phyloP scores from a whole-genome alignment of 2,888 invertebrate genomes.

The Xestia rhomboidea region DNA sequence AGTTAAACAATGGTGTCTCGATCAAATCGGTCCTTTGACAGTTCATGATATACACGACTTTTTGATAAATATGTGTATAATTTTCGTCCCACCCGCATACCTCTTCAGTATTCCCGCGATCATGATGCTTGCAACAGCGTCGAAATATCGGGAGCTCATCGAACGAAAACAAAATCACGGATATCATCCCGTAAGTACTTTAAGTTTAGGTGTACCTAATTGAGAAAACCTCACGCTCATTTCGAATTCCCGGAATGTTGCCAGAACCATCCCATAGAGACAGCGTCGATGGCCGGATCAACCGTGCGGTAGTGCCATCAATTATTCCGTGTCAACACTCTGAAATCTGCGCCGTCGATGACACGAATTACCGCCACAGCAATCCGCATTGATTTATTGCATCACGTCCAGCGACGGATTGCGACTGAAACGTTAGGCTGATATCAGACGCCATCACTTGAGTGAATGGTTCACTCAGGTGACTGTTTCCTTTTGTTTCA shows the following conservation, averaged over 20 bases:
- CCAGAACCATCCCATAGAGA: neutral
- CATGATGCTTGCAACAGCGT: too few species aligned
- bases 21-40: too few species aligned
- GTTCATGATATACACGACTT: too few species aligned
- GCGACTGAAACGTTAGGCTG: neutral
- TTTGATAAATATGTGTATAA: neutral
- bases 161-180: too few species aligned
- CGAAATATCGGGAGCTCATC: too few species aligned
- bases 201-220: too few species aligned
- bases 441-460: neutral
- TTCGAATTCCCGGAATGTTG: neutral
- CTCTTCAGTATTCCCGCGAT: too few species aligned
- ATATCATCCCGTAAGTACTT: too few species aligned
- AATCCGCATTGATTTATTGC: conserved; percentile 32
- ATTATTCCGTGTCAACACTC: conserved; percentile 45
- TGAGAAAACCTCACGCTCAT: neutral
- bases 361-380: conserved; percentile 1
- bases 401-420: neutral
- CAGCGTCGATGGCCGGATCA: conserved; percentile 11
- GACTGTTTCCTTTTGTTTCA: neutral
- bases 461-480: neutral
- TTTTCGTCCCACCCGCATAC: too few species aligned
- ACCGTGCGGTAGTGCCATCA: conserved; percentile 15
- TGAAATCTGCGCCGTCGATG: conserved; percentile 11
- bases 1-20: too few species aligned